Conservation (phyloP, 2,797 vertebrate species). For the Betta splendens region DNA sequence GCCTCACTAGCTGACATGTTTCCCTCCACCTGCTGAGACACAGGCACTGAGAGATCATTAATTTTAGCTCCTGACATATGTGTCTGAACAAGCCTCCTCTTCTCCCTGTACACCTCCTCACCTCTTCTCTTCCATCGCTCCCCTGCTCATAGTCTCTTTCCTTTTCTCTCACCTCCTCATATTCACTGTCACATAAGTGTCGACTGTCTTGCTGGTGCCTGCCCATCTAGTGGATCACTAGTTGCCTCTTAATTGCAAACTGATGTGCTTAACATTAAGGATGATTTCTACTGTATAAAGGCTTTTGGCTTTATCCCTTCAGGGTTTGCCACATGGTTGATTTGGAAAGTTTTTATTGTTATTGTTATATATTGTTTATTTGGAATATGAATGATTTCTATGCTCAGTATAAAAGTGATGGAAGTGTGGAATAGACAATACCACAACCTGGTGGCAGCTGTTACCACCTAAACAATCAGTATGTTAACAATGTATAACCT, state of each 20-base stretch:
- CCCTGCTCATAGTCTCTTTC: constrained; percentile 41
- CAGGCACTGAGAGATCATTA: constrained; percentile 78
- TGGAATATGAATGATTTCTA: neutral
- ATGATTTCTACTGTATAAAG: too few species aligned
- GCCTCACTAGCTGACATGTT: constrained; percentile 59
- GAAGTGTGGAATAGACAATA: neutral
- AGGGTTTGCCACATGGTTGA: too few species aligned
- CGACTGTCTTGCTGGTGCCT: constrained; percentile 17
- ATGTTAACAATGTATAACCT: neutral
- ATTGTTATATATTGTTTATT: too few species aligned
- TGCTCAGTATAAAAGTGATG: neutral
- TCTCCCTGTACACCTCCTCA: constrained; percentile 42
- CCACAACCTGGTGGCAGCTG: neutral
- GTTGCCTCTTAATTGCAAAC: too few species aligned
- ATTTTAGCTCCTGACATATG: constrained; percentile 64
- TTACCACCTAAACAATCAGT: neutral
- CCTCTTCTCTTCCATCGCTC: constrained; percentile 39
- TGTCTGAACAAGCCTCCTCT: constrained; percentile 27
- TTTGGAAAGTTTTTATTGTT: too few species aligned
- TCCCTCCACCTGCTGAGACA: constrained; percentile 68
- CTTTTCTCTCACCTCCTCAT: constrained; percentile 20
- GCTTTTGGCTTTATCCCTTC: too few species aligned
- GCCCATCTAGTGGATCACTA: constrained; percentile 4
- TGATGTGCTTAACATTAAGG: too few species aligned
- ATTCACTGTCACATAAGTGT: constrained; percentile 28